phyloP scores from a whole-genome alignment of 1,140 invertebrate species.

The Drosophila busckii region DNA sequence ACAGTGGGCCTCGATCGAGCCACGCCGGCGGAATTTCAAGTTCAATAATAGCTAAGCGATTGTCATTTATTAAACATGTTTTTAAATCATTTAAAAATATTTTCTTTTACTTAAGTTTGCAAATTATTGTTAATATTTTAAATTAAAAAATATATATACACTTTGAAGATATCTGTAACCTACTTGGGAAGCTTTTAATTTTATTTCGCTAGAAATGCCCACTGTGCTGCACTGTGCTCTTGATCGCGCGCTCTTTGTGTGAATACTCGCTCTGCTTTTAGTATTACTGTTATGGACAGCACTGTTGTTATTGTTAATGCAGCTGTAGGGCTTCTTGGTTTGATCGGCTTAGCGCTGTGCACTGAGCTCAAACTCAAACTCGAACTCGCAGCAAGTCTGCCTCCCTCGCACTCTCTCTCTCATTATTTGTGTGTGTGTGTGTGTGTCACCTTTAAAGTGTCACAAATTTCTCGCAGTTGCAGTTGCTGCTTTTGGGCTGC shows the following conservation, averaged over 20 bases:
- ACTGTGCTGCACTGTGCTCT: constrained; percentile 20
- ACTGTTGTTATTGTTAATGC: constrained; percentile 1
- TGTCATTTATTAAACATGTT: too few relatives aligned
- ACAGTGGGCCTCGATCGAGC: too few relatives aligned
- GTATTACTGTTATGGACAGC: neutral
- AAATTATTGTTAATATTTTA: too few relatives aligned
- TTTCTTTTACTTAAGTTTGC: too few relatives aligned
- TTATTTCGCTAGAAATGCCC: too few relatives aligned
- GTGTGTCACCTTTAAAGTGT: constrained; percentile 19
- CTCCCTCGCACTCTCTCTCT: constrained; percentile 7
- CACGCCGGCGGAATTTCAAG: too few relatives aligned
- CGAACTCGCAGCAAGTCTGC: constrained; percentile 28
- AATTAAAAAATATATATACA: too few relatives aligned
- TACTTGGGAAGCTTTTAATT: too few relatives aligned
- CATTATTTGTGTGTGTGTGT: neutral
- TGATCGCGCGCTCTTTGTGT: constrained; percentile 1
- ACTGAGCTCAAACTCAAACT: constrained; percentile 18
- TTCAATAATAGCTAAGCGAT: too few relatives aligned
- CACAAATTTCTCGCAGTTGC: constrained; percentile 27
- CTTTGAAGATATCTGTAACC: too few relatives aligned
- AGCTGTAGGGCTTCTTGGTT: constrained; percentile 18
- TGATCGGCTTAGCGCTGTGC: constrained; percentile 8
- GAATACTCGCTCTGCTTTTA: neutral
- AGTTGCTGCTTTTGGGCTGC: constrained; percentile 11
- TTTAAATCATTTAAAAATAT: too few relatives aligned